phyloP scores from a whole-genome alignment of 1,140 invertebrate species.

The Belonocnema kinseyi region DNA sequence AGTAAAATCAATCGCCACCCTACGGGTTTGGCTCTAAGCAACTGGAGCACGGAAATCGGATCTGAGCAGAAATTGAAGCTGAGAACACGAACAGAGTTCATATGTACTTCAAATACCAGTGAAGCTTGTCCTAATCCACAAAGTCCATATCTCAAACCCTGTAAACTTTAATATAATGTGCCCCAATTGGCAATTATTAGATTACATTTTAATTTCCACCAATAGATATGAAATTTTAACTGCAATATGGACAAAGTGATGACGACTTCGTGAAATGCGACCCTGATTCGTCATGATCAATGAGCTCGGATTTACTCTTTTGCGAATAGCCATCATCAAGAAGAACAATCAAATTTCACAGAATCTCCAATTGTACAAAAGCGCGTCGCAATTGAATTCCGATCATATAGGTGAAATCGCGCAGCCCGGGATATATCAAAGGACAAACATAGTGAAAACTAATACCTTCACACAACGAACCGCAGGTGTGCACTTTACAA shows the following conservation, averaged over 20 bases:
- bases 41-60: conserved; percentile 25
- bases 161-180: background rate
- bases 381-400: conserved; percentile 25
- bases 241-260: conserved; percentile 2
- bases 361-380: conserved; percentile 30
- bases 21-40: conserved; percentile 19
- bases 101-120: background rate
- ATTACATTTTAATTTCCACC: too few relatives aligned
- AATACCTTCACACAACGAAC: background rate
- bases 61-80: conserved; percentile 18
- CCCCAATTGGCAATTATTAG: too few relatives aligned
- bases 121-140: background rate
- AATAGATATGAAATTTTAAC: too few relatives aligned
- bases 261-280: background rate
- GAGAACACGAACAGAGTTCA: background rate
- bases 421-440: conserved; percentile 1
- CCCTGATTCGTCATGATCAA: conserved; percentile 3
- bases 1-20: conserved; percentile 18
- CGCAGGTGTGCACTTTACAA: conserved; percentile 30
- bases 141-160: background rate
- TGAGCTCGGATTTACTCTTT: conserved; percentile 29
- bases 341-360: conserved; percentile 30
- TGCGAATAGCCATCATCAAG: conserved; percentile 26
- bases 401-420: conserved; percentile 10
- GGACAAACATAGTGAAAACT: conserved; percentile 28